Percentiles rank a stretch among this genome's conserved stretches.
phyloP scores from a whole-genome alignment of 1,140 invertebrate genomes.

The Xylocopa sonorina region DNA sequence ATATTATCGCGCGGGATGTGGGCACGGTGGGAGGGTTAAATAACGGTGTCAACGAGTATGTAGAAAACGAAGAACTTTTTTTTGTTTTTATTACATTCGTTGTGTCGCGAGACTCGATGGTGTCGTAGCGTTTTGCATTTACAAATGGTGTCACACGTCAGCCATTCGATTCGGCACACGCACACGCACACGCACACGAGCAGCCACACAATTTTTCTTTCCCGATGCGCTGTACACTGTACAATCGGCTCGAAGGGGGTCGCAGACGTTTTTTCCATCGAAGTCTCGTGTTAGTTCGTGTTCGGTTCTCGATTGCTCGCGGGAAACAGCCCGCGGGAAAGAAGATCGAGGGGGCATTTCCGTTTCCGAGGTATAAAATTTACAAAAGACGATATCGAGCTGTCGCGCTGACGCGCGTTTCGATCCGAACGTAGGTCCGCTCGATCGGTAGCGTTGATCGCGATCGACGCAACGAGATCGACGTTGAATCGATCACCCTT shows the following conservation, averaged over 20 bases:
- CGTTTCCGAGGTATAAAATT: slow-evolving; percentile 42
- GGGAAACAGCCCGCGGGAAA: slow-evolving; percentile 7
- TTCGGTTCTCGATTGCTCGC: not conserved
- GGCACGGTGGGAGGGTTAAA: not conserved
- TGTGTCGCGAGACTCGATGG: slow-evolving; percentile 64
- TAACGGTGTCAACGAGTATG: slow-evolving; percentile 16
- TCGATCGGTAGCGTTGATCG: slow-evolving; percentile 5
- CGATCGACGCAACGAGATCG: slow-evolving; percentile 12
- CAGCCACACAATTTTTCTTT: not conserved
- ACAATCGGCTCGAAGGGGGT: slow-evolving; percentile 41
- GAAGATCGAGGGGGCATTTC: slow-evolving; percentile 38
- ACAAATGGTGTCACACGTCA: slow-evolving; percentile 49
- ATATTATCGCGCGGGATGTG: not conserved
- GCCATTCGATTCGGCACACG: slow-evolving; percentile 6
- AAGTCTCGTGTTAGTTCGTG: not conserved
- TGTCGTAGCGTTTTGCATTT: slow-evolving; percentile 56
- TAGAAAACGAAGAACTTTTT: slow-evolving; percentile 69
- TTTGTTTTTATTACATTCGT: slow-evolving; percentile 75
- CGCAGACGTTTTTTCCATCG: not conserved
- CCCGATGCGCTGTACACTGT: slow-evolving; percentile 33
- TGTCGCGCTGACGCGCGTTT: slow-evolving; percentile 3
- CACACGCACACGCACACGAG: not conserved
- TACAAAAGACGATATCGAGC: slow-evolving; percentile 22
- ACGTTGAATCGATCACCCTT: too few species aligned
- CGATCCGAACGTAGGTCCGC: not conserved